These are phyloP conservation scores for Antedon mediterranea DNA, from an alignment of 53 echinoderm and acorn worm genomes.

Conservation along the genomic window DNA sequence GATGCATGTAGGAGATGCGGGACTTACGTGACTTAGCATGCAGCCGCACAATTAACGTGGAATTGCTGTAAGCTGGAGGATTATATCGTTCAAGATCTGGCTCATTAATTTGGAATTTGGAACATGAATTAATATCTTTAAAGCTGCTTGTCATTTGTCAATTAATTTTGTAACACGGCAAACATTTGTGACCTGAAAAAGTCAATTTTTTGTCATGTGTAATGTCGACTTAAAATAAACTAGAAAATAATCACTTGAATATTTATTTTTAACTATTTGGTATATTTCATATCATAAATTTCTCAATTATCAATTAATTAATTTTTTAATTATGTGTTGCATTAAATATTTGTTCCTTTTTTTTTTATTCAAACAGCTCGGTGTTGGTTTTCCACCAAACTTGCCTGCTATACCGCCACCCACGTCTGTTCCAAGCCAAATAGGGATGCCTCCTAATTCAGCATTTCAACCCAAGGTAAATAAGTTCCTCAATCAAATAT, in stretches of 20 bases:
- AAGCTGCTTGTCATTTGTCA: not conserved
- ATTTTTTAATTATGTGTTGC: not conserved
- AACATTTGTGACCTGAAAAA: no score
- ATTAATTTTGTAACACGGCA: not conserved
- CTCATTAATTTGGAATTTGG: not conserved
- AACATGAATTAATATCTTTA: not conserved
- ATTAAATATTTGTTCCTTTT: not conserved
- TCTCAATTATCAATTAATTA: no score
- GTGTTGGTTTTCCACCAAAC: conserved; percentile 66
- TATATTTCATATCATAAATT: no score
- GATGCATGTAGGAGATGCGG: not conserved
- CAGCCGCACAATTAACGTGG: not conserved
- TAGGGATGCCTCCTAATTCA: conserved; percentile 61
- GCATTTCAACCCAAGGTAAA: conserved; percentile 98
- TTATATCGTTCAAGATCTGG: not conserved
- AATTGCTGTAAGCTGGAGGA: not conserved
- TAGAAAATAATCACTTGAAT: no score
- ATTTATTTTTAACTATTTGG: no score
- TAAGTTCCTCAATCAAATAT: no score
- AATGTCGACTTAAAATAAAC: no score
- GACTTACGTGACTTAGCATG: not conserved
- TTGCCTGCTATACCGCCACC: conserved; percentile 73
- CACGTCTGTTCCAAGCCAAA: conserved; percentile 48
- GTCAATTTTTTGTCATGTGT: no score
- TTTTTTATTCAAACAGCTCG: conserved; percentile 32